phyloP scores from a whole-genome alignment of 1,140 invertebrate species.

The Hormaphis cornu region DNA sequence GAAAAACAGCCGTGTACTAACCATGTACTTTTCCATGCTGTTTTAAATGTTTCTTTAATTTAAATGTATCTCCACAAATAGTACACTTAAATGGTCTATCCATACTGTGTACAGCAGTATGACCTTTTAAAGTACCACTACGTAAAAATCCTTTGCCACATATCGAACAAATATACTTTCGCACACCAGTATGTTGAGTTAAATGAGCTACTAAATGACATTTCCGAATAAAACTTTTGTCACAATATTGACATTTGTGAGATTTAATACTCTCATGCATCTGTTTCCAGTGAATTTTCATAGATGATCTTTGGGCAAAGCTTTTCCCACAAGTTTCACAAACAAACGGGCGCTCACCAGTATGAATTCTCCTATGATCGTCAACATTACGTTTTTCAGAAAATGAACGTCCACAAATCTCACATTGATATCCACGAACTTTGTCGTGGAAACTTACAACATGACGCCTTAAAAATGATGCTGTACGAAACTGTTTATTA shows the following conservation, averaged over 20 bases:
- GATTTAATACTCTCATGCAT: constrained; percentile 54
- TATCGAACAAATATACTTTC: constrained; percentile 45
- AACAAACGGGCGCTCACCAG: constrained; percentile 36
- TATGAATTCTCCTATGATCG: constrained; percentile 39
- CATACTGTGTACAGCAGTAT: constrained; percentile 25
- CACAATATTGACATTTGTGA: constrained; percentile 51
- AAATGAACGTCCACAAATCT: constrained; percentile 48
- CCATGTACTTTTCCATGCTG: constrained; percentile 28
- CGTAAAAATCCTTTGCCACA: constrained; percentile 49
- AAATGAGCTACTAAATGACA: constrained; percentile 47
- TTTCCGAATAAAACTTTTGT: constrained; percentile 46
- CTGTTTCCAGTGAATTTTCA: constrained; percentile 37
- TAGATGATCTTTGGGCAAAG: constrained; percentile 31
- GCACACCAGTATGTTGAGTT: constrained; percentile 49
- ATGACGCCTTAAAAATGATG: constrained; percentile 52
- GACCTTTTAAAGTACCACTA: constrained; percentile 28
- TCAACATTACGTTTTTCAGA: constrained; percentile 46
- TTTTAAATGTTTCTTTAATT: constrained; percentile 33
- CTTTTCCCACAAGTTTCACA: constrained; percentile 37
- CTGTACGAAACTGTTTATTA: constrained; percentile 60
- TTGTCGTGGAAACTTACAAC: constrained; percentile 54
- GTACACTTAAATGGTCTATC: constrained; percentile 35
- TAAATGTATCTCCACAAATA: constrained; percentile 33
- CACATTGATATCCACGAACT: constrained; percentile 50
- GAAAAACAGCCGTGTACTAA: too few relatives aligned